Percentiles rank a stretch among this genome's conserved stretches.
phyloP scores from a whole-genome alignment of 2,113 vertebrate genomes.

The Melanerpes aurifrons region DNA sequence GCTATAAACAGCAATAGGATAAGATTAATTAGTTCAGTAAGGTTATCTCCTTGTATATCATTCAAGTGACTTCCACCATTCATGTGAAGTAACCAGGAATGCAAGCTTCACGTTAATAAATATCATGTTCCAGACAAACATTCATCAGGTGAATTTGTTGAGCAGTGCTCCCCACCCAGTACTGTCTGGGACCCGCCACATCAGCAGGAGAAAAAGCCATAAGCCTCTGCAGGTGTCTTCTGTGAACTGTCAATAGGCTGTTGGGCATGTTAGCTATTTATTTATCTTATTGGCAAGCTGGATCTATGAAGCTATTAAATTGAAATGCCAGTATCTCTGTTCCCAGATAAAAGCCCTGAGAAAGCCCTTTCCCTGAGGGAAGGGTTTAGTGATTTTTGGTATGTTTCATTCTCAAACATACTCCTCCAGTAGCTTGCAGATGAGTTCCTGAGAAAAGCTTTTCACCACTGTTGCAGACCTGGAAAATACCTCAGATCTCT shows the following conservation, averaged over 20 bases:
- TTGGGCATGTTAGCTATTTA: not conserved
- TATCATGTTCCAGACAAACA: not conserved
- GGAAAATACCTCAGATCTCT: not conserved
- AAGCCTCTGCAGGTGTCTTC: accelerated
- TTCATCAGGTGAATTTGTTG: not conserved
- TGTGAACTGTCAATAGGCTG: not conserved
- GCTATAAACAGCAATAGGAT: not conserved
- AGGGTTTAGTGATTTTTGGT: not conserved
- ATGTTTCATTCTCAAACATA: not conserved
- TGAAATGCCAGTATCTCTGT: not conserved
- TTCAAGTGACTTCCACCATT: not conserved
- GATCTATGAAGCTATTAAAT: not conserved
- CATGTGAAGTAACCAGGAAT: not conserved
- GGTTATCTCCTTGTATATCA: not conserved
- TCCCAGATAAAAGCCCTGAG: not conserved
- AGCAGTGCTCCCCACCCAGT: not conserved
- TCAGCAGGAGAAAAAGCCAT: not conserved
- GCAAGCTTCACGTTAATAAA: not conserved
- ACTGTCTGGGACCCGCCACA: not conserved
- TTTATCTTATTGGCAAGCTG: not conserved
- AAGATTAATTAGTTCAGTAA: conserved; percentile 8
- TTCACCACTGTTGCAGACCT: not conserved
- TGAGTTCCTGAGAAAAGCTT: not conserved
- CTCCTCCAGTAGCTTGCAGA: not conserved
- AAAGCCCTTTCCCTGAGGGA: not conserved